These are phyloP conservation scores for Copidosoma aretas DNA, from an alignment of 2,888 invertebrate species.

Conservation along the genomic window DNA sequence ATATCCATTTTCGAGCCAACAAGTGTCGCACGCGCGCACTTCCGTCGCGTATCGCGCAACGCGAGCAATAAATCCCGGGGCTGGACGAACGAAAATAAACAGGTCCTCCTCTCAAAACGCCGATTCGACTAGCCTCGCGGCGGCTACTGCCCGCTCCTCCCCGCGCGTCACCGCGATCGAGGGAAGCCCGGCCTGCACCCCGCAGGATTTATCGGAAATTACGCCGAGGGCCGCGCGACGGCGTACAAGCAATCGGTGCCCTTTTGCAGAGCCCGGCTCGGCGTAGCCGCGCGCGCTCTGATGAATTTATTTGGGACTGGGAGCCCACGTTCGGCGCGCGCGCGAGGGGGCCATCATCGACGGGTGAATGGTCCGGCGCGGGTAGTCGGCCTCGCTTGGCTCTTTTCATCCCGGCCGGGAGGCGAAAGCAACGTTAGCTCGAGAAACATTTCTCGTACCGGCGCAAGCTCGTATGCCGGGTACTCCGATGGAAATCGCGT, in stretches of 20 bases:
- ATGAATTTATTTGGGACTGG: conserved; percentile 25
- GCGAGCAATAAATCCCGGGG: not conserved
- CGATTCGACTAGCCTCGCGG: not conserved
- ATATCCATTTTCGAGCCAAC: not conserved
- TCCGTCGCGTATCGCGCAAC: too few relatives aligned
- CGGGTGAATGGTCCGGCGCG: too few relatives aligned
- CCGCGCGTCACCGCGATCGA: too few relatives aligned
- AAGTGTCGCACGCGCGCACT: not conserved
- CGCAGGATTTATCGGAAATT: conserved; percentile 37
- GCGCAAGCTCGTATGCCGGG: too few relatives aligned
- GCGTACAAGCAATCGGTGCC: conserved; percentile 26
- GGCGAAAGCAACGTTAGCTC: too few relatives aligned
- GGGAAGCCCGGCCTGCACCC: too few relatives aligned
- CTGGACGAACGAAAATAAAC: not conserved
- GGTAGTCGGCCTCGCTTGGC: too few relatives aligned
- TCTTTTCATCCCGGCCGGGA: too few relatives aligned
- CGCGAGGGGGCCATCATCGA: too few relatives aligned
- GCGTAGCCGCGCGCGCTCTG: not conserved
- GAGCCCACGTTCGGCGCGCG: not conserved
- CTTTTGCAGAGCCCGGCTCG: conserved; percentile 22
- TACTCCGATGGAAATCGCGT: too few relatives aligned
- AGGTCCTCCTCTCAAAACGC: not conserved
- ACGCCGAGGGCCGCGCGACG: conserved; percentile 7
- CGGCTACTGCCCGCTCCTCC: too few relatives aligned
- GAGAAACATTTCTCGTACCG: too few relatives aligned